Conservation (phyloP, 2,113 vertebrate genomes). For the Sclerurus mexicanus region DNA sequence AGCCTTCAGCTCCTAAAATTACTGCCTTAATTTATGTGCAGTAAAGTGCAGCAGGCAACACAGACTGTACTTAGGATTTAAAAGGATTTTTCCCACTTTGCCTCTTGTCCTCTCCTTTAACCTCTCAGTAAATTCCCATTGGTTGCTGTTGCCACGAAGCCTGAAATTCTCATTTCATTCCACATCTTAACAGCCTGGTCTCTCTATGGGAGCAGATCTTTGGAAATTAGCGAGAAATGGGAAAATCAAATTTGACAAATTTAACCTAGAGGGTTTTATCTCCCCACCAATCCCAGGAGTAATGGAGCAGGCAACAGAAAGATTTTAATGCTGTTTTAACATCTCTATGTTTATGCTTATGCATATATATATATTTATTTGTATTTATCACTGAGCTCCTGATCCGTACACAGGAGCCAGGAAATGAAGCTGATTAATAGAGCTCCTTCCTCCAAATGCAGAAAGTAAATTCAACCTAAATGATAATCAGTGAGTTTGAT, state of each 20-base stretch:
- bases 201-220: background rate
- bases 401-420: background rate
- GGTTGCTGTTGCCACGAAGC: background rate
- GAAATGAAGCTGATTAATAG: slow-evolving; percentile 60
- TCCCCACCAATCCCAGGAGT: background rate
- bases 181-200: background rate
- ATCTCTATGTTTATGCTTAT: background rate
- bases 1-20: slow-evolving; percentile 51
- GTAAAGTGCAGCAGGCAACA: slow-evolving; percentile 4
- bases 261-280: slow-evolving; percentile 7
- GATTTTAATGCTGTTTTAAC: slow-evolving; percentile 26
- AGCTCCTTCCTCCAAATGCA: slow-evolving; percentile 16
- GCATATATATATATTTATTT: background rate
- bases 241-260: background rate
- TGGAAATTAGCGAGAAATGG: slow-evolving; percentile 7
- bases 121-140: background rate
- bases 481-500: slow-evolving; percentile 24
- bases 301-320: background rate
- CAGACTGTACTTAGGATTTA: slow-evolving; percentile 2
- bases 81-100: slow-evolving; percentile 45
- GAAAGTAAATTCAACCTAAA: slow-evolving; percentile 32
- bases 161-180: background rate
- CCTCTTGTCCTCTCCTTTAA: slow-evolving; percentile 56
- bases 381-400: background rate
- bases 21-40: slow-evolving; percentile 54